These are phyloP conservation scores for Rhadinocentrus ornatus DNA, from an alignment of 2,797 vertebrate species.

Conservation along the genomic window DNA sequence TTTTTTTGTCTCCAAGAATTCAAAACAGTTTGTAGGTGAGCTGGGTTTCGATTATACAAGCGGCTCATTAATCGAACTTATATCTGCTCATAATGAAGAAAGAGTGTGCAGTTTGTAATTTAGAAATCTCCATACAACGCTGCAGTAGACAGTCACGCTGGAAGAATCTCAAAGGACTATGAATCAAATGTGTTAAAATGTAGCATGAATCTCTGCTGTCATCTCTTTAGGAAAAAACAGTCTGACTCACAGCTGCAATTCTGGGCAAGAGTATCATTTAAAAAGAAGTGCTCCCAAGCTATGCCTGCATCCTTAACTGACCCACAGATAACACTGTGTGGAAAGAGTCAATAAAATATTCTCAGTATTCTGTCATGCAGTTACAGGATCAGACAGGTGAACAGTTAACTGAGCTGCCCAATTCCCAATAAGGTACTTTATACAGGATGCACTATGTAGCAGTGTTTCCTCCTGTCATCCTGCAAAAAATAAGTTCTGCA, in stretches of 20 bases:
- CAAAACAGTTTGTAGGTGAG: constrained; percentile 25
- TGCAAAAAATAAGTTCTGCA: not conserved
- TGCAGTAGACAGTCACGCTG: constrained; percentile 8
- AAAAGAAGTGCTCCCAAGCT: not conserved
- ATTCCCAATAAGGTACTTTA: not conserved
- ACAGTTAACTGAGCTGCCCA: not conserved
- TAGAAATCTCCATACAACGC: constrained; percentile 10
- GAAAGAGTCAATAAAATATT: not conserved
- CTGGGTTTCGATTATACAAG: constrained; percentile 47
- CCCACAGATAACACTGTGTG: constrained; percentile 1
- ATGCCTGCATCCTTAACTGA: constrained; percentile 5
- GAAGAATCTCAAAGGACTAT: constrained; percentile 31
- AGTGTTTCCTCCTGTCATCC: constrained; percentile 1
- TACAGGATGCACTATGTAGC: not conserved
- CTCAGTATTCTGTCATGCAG: constrained; percentile 13
- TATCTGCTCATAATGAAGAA: constrained; percentile 22
- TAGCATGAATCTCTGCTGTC: constrained; percentile 31
- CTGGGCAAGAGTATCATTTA: constrained; percentile 11
- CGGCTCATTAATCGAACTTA: constrained; percentile 25
- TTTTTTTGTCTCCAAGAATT: constrained; percentile 27
- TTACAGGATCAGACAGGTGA: constrained; percentile 28
- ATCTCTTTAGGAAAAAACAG: constrained; percentile 35
- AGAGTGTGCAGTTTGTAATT: not conserved
- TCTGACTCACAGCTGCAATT: constrained; percentile 31
- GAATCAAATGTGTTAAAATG: constrained; percentile 27